Conservation (phyloP, 2,113 vertebrate genomes). For the Periophthalmus modestus region DNA sequence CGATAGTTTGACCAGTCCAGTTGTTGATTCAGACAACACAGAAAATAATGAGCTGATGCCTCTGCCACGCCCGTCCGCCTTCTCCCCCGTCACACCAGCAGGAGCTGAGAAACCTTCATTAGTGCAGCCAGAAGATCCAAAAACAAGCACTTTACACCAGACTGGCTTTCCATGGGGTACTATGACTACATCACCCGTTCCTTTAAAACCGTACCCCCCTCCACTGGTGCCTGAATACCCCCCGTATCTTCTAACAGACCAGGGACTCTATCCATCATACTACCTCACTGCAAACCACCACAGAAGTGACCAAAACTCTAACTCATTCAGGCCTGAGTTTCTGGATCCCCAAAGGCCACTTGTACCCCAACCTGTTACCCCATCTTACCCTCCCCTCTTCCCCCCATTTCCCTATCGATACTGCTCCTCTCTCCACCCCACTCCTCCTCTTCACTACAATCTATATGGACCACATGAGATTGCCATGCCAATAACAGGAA, state of each 20-base stretch:
- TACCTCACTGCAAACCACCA: slow-evolving; percentile 72
- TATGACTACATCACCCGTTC: slow-evolving; percentile 76
- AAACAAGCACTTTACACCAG: slow-evolving; percentile 76
- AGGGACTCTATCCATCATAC: slow-evolving; percentile 80
- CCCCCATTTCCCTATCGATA: slow-evolving; percentile 84
- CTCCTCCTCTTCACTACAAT: slow-evolving; percentile 78
- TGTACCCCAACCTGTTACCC: slow-evolving; percentile 79
- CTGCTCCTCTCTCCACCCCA: slow-evolving; percentile 80
- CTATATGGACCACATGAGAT: slow-evolving; percentile 82
- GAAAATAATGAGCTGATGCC: slow-evolving; percentile 37
- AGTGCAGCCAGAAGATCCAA: slow-evolving; percentile 58
- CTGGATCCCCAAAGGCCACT: slow-evolving; percentile 84
- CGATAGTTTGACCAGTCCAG: slow-evolving; percentile 34
- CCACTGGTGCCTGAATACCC: slow-evolving; percentile 82
- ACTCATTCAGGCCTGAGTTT: slow-evolving; percentile 72
- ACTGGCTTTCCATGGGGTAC: slow-evolving; percentile 80
- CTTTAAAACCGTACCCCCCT: slow-evolving; percentile 76
- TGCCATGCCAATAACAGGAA: slow-evolving; percentile 50
- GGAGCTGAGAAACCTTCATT: slow-evolving; percentile 56
- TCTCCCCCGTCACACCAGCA: slow-evolving; percentile 75
- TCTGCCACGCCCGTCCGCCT: slow-evolving; percentile 80
- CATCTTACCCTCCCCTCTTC: slow-evolving; percentile 67
- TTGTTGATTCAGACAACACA: slow-evolving; percentile 29
- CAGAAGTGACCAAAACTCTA: slow-evolving; percentile 53
- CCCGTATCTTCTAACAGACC: slow-evolving; percentile 82